A percentile compares a stretch with the other conserved stretches of the same genome.
phyloP scores from a whole-genome alignment of 2,797 vertebrate species.

The Synaphobranchus kaupii region DNA sequence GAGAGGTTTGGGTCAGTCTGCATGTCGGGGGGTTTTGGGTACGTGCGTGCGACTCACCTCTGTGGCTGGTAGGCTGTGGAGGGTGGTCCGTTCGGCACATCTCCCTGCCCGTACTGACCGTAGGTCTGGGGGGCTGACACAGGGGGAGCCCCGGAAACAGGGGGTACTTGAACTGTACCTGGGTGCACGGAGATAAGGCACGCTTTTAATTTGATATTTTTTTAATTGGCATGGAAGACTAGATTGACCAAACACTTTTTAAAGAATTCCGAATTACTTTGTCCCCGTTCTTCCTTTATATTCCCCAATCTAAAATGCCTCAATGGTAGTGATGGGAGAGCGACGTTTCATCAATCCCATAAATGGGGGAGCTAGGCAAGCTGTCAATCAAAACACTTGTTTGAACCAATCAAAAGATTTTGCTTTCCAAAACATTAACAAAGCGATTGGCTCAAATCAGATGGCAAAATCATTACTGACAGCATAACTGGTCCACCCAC shows the following conservation, averaged over 20 bases:
- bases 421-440: background rate
- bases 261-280: background rate
- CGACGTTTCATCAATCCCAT: background rate
- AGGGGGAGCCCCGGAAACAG: conserved; percentile 73
- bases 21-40: background rate
- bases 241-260: background rate
- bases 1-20: background rate
- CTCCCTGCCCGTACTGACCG: conserved; percentile 84
- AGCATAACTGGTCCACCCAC: background rate
- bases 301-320: background rate
- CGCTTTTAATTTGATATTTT: background rate
- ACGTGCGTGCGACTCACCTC: conserved; percentile 70
- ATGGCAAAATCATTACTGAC: background rate
- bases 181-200: conserved; percentile 18
- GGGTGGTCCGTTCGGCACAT: conserved; percentile 90
- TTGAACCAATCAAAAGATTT: background rate
- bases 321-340: background rate
- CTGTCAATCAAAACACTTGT: background rate
- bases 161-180: conserved; percentile 83
- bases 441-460: background rate
- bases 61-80: conserved; percentile 75
- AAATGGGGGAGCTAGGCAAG: too few species aligned
- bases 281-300: background rate
- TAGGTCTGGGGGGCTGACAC: conserved; percentile 78
- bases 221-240: background rate